Percentiles rank a stretch among this genome's conserved stretches.
Evolutionary conservation across 2,113 vertebrate species (phyloP).

Genomic region (Castor canadensis): DNA sequence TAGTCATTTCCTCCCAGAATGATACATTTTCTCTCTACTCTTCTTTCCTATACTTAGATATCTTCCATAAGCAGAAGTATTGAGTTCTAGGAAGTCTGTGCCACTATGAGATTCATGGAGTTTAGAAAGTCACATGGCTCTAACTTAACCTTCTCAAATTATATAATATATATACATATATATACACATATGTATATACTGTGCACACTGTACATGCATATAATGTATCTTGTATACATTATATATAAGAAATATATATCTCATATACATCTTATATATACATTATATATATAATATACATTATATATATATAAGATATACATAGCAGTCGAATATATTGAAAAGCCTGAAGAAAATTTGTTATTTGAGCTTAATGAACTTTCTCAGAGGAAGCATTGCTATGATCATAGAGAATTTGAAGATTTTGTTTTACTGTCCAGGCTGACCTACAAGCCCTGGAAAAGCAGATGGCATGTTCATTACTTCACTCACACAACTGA

Average conservation of each 20-base stretch:
- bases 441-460: background rate
- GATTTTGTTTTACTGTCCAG: background rate
- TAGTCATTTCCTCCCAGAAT: background rate
- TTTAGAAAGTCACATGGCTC: background rate
- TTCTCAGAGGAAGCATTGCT: background rate
- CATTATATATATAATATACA: no score
- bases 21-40: background rate
- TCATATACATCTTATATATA: no score
- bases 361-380: background rate
- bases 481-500: background rate
- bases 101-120: background rate
- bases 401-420: background rate
- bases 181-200: no score
- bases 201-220: no score
- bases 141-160: background rate
- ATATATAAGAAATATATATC: no score
- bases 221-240: background rate
- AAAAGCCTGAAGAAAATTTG: conserved; percentile 3
- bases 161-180: background rate
- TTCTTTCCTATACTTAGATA: background rate
- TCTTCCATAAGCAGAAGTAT: background rate
- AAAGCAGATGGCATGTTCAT: background rate
- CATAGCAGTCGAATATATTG: background rate
- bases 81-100: background rate
- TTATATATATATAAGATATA: background rate